Base-by-base conservation (phyloP, 1,140 invertebrate species). In the Dysdera silvatica region DNA sequence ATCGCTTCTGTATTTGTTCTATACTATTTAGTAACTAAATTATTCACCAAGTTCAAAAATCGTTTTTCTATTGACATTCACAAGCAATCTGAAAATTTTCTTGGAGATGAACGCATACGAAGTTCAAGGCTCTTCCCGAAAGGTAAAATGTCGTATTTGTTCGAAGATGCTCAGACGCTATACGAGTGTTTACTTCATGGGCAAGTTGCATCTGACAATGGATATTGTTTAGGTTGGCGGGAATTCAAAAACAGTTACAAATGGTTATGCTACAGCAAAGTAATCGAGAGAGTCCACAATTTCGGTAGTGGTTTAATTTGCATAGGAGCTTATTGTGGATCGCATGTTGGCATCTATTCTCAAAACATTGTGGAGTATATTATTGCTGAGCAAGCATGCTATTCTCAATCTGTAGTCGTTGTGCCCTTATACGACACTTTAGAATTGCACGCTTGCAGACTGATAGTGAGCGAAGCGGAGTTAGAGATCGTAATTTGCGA, bases 331-430 rank as follows among this genome's bases (percentile, higher is more conserved):
- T 71, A 69, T 41, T 83, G 88, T 55, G 83, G 83, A 65, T 91
- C 89, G 20, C 83, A 89, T 71, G 82, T 97, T 62, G 91, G 94
- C 66, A 88, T 98, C 60, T 98, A 96, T 78, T 87, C 89, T 68
- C 87, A 91, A 77, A 98, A 98, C 77, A 91, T 88, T 74, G 90
- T 90, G 2, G 93, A 98, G 82, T 98, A 95, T 91, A 84, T 96
- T 55, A 81, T 98, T 55, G 85, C 88, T 18, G 92, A 97, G 75
- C 89, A 97, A 75, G 93, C 85, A 8, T 89, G 88, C 61, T 95
- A 95, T 74, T 87, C 87, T 70, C 96, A 92, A 76, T 95, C 91
- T 43, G 87, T 98, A 84, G 89, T 95, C 18, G 84, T 95, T 56
- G 91, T 99, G 35, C 95, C 95, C 52, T 79, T 99, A 28, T 98